These are phyloP conservation scores for Centroberyx gerrardi DNA, from an alignment of 2,797 vertebrate species.

Conservation along the genomic window DNA sequence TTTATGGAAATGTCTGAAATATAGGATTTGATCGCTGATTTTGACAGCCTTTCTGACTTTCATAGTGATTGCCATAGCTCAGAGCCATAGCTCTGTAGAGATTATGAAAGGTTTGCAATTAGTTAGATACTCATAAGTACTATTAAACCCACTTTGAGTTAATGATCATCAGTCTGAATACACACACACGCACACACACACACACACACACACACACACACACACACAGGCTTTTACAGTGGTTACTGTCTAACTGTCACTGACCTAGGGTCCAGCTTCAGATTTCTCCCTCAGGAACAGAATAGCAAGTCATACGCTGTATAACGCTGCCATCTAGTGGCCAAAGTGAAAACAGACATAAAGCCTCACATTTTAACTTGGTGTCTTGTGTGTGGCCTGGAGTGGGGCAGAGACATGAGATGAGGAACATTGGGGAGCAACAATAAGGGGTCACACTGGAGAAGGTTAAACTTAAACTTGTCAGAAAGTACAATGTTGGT, in stretches of 20 bases:
- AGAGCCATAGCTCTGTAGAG: no score
- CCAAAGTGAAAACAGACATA: neutral
- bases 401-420: neutral
- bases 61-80: no score
- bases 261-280: neutral
- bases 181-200: neutral
- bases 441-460: neutral
- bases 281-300: neutral
- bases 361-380: neutral
- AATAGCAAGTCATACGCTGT: conserved; percentile 4
- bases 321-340: conserved; percentile 77
- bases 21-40: no score
- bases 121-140: no score
- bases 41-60: no score
- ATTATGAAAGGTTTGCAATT: no score
- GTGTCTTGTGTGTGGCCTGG: neutral
- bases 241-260: neutral
- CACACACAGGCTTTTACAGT: neutral
- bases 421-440: neutral
- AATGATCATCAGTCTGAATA: no score
- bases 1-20: no score
- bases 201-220: neutral
- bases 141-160: no score
- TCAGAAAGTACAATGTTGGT: neutral
- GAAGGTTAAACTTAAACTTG: neutral